Percentiles rank a stretch among this genome's conserved stretches.
These are phyloP conservation scores for Alauda arvensis DNA, from an alignment of 2,797 vertebrate species.

Conservation along the genomic window DNA sequence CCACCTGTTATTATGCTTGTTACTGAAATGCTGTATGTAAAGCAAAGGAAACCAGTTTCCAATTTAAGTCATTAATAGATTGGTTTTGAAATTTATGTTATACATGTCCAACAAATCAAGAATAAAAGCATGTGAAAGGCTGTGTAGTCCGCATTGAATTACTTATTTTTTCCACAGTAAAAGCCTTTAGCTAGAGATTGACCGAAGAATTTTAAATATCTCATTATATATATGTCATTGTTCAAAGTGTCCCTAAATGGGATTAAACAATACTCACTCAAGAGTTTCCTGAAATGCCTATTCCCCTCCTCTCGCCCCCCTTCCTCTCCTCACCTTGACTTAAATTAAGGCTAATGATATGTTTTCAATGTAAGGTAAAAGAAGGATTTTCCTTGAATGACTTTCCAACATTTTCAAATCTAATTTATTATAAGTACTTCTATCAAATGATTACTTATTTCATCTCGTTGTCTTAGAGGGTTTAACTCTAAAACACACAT, in stretches of 20 bases:
- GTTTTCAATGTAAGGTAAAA: constrained; percentile 67
- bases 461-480: constrained; percentile 38
- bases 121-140: constrained; percentile 74
- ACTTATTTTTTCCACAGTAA: constrained; percentile 65
- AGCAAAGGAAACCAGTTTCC: constrained; percentile 62
- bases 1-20: constrained; percentile 53
- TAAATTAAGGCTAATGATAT: constrained; percentile 81
- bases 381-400: constrained; percentile 60
- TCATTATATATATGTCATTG: constrained; percentile 74
- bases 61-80: constrained; percentile 75
- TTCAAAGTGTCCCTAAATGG: constrained; percentile 76
- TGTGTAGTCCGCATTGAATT: constrained; percentile 53
- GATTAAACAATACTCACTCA: constrained; percentile 69
- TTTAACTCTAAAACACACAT: constrained; percentile 22
- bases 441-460: constrained; percentile 40
- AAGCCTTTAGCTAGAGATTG: constrained; percentile 71
- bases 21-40: constrained; percentile 43
- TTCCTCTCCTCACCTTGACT: constrained; percentile 64
- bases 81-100: constrained; percentile 74
- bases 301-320: not conserved
- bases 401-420: constrained; percentile 56
- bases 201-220: constrained; percentile 75
- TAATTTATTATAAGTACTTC: constrained; percentile 41
- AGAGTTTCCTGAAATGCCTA: constrained; percentile 53
- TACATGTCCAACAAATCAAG: constrained; percentile 72